A percentile compares a stretch with the other conserved stretches of the same genome.
Evolutionary conservation across 2,797 vertebrate species (phyloP).

Genomic region (Babyrousa celebensis): DNA sequence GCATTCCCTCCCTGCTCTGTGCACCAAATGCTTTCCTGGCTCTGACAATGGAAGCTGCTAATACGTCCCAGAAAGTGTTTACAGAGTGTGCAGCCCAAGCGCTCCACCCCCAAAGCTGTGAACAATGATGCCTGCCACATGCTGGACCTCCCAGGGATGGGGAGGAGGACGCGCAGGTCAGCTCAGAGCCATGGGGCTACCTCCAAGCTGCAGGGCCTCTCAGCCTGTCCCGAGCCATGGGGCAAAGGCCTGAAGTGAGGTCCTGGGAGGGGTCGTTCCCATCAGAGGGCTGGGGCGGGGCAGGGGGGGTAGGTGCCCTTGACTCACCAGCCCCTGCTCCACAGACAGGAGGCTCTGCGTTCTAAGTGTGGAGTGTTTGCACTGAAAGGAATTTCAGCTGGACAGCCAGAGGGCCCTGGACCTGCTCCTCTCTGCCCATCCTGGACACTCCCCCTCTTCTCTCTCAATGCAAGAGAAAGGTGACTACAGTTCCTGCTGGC

Average conservation of each 20-base stretch:
- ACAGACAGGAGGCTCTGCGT: background rate
- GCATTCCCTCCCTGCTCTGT: background rate
- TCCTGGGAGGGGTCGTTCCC: background rate
- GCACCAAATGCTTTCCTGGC: slow-evolving; percentile 49
- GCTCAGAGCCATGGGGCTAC: background rate
- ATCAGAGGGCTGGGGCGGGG: background rate
- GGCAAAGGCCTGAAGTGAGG: background rate
- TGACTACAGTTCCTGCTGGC: background rate
- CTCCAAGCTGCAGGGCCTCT: background rate
- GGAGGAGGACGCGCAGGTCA: background rate
- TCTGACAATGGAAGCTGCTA: slow-evolving; percentile 36
- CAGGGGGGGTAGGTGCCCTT: background rate
- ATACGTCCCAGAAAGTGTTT: slow-evolving; percentile 74
- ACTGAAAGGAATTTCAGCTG: background rate
- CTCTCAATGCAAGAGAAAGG: background rate
- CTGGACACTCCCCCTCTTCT: background rate
- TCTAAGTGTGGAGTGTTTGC: background rate
- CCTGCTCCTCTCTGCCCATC: background rate
- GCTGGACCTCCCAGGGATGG: slow-evolving; percentile 40
- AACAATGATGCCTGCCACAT: slow-evolving; percentile 4
- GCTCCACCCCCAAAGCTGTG: background rate
- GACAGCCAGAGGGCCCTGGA: background rate
- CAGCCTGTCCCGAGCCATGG: background rate
- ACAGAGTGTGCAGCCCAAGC: background rate
- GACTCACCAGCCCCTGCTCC: background rate